A percentile compares a stretch with the other conserved stretches of the same genome.
Conservation (phyloP, 2,888 invertebrate genomes). For the Cephus rjabovi region DNA sequence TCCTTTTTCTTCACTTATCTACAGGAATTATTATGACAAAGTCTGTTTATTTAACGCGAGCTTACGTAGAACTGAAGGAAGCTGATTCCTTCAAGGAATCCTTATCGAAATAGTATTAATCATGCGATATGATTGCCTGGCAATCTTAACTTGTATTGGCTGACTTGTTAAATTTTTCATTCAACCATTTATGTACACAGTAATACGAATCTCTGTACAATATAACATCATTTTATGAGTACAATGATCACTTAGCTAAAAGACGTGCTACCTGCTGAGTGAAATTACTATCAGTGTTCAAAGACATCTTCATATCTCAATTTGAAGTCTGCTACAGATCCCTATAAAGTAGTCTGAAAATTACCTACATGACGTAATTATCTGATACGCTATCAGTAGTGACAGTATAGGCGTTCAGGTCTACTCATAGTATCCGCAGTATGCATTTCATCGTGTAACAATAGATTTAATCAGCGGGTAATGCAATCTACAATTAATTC, state of each 20-base stretch:
- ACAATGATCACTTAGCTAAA: neutral
- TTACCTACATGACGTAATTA: conserved; percentile 38
- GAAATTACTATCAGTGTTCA: neutral
- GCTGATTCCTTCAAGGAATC: neutral
- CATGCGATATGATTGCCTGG: neutral
- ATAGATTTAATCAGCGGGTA: neutral
- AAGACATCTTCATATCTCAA: neutral
- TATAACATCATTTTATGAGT: neutral
- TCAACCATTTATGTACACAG: neutral
- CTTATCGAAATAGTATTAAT: neutral
- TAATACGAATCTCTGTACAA: neutral
- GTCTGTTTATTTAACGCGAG: neutral
- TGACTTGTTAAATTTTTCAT: neutral
- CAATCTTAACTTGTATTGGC: neutral
- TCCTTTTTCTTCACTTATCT: neutral
- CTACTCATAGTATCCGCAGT: conserved; percentile 8
- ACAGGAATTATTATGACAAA: neutral
- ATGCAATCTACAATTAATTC: neutral
- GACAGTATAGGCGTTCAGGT: conserved; percentile 21
- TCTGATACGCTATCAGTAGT: conserved; percentile 50
- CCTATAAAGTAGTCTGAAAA: conserved; percentile 2
- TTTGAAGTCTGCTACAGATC: neutral
- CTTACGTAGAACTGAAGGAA: neutral
- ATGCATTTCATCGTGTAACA: conserved; percentile 10
- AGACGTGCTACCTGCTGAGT: neutral